phyloP scores from a whole-genome alignment of 2,888 invertebrate genomes.

The Netelia fuscicornis region DNA sequence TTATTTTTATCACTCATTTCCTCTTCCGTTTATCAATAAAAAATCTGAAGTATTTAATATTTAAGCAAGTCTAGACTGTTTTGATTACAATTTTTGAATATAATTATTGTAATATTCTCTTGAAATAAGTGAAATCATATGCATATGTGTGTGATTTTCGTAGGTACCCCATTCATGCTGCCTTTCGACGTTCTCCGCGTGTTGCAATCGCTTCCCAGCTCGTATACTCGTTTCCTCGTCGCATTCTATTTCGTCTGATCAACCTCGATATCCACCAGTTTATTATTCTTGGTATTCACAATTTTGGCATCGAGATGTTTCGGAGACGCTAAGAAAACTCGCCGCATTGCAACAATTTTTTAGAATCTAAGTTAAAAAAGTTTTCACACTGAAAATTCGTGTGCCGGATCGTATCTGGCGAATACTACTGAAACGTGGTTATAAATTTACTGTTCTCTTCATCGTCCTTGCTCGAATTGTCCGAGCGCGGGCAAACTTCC shows the following conservation, averaged over 20 bases:
- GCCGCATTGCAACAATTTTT: too few species aligned
- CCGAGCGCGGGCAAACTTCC: slow-evolving; percentile 31
- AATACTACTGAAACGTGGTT: too few species aligned
- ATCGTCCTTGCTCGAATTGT: too few species aligned
- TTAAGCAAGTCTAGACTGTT: background rate
- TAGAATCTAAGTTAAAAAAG: too few species aligned
- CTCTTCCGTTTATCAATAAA: background rate
- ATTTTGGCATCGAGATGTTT: too few species aligned
- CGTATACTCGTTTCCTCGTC: background rate
- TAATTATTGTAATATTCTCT: slow-evolving; percentile 23
- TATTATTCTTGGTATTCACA: too few species aligned
- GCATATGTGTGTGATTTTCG: background rate
- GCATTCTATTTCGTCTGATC: too few species aligned
- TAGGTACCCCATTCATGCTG: background rate
- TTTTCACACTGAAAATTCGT: too few species aligned
- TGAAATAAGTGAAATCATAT: slow-evolving; percentile 16
- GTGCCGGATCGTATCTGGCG: too few species aligned
- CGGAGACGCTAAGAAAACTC: too few species aligned
- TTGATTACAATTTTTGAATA: slow-evolving; percentile 4
- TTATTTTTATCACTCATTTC: background rate
- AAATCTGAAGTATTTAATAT: background rate
- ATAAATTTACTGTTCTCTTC: too few species aligned
- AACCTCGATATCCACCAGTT: too few species aligned
- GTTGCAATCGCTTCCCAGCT: background rate
- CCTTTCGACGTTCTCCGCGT: background rate